Base-by-base conservation (phyloP, 2,888 invertebrate species). In the Eilema caniola region DNA sequence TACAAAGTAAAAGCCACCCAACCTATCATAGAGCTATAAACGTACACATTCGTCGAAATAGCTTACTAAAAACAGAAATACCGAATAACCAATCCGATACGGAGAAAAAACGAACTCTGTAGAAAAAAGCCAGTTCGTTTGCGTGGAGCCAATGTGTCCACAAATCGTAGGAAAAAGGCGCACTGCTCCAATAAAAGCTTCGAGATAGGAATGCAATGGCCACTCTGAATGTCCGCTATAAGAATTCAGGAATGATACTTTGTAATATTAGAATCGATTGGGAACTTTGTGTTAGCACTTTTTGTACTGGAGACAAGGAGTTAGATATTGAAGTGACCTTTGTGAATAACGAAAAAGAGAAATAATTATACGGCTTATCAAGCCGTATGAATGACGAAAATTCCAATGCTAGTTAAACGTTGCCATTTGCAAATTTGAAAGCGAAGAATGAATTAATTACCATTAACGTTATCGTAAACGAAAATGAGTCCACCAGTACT, bases 101-200 rank as follows among this genome's bases (percentile, higher is more conserved):
- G 62, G 59, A 25, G 67, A 82, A 75, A 79, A 82, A 69, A 62
- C 71, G 70, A 61, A 69, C 56, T 70, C 37, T 16, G 57, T 24
- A 69, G 23, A 82, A 80, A 80, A 72, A 75, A 70, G 69, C 72
- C 59, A 47, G 66, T 66, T 67, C 72, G 71, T 73, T 82, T 74
- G 81, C 71, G 82, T 76, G 65, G 67, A 74, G 73, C 77, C 83
- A 71, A 75, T 80, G 67, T 80, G 79, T 79, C 81, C 79, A 82
- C 81, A 82, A 76, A 77, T 75, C 74, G 77, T 67, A 33, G 72
- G 63, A 72, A 78, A 81, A 81, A 77, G 74, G 71, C 71, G 31
- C 64, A 60, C 56, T 28, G 70, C 31, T 63, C 74, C 73, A 80
- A 78, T 79, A 82, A 80, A 80, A 77, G 62, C 72, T 12, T 63